Base-by-base conservation (phyloP, 1,140 invertebrate genomes). In the Eciton burchellii region DNA sequence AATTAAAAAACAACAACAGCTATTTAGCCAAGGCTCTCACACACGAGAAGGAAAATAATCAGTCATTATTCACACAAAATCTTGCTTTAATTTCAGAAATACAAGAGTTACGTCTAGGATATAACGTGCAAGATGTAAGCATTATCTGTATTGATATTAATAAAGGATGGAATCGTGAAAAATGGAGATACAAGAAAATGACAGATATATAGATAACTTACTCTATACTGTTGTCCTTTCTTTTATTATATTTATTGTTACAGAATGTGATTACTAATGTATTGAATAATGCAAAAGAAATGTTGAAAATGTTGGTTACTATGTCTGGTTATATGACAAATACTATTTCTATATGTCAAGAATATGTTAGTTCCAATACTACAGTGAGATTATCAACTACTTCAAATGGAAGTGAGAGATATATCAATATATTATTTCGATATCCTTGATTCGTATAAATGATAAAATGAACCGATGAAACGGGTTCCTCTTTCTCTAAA, bases 1-100 rank as follows among this genome's bases (percentile, higher is more conserved):
- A 92, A 62, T 66, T 93, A 5, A 91, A 91, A 59, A 84, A 19
- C 3, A 93, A 93, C 57, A 93, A 93, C 70, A 89, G 81, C 79
- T 88, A 82, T 4, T 84, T 93, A 14, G 92, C 92, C 0, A 92
- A 87, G 12, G 91, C 92, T 0, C 82, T 93, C 0, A 88, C 90
- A 0, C 83, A 90, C 12, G 89, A 93, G 29, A 93, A 92, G 77
- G 88, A 92, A 56, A 91, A 91, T 24, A 74, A 24, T 45, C 89
- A 92, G 49, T 59, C 87, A 16, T 68, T 92, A 43, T 92, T 90
- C 73, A 47, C 87, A 0, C 85, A 91, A 76, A 93, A 91, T 87
- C 60, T 92, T 62, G 85, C 82, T 49, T 71, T 93, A 41, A 72
- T 82, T 9, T 85, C 74, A 19, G 77, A 92, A 66, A 29, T 91